Evolutionary conservation across 2,888 invertebrate species (phyloP).

Genomic region (Heliconius ismenius): DNA sequence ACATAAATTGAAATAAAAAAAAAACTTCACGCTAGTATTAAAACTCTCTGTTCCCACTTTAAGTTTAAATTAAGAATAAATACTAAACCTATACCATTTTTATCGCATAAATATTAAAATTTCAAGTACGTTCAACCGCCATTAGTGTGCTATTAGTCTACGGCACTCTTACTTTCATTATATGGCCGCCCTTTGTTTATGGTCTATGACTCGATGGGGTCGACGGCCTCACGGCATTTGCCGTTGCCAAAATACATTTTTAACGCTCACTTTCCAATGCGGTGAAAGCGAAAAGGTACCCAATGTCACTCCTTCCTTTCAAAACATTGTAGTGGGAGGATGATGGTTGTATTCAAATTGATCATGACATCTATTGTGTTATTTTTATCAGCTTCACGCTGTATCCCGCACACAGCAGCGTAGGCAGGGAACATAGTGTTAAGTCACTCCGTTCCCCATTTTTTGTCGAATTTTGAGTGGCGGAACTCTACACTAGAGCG

Average conservation of each 20-base stretch:
- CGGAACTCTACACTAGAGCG: no score
- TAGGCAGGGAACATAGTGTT: no score
- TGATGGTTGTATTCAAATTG: constrained; percentile 61
- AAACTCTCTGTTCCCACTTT: no score
- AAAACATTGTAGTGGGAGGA: constrained; percentile 77
- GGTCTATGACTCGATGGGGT: constrained; percentile 69
- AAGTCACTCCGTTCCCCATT: no score
- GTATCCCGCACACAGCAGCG: no score
- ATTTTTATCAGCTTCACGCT: no score
- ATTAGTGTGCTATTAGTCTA: constrained; percentile 3
- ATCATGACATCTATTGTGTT: constrained; percentile 60
- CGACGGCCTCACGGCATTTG: constrained; percentile 72
- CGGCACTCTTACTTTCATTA: constrained; percentile 75
- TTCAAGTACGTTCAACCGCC: constrained; percentile 1
- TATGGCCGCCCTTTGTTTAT: constrained; percentile 75
- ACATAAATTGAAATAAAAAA: no score
- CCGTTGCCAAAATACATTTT: constrained; percentile 80
- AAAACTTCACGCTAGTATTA: not conserved
- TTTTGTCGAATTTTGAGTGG: no score
- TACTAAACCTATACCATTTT: not conserved
- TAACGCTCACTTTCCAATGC: constrained; percentile 82
- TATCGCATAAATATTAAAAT: not conserved
- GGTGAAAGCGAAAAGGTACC: constrained; percentile 81
- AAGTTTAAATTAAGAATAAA: no score
- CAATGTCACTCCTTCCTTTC: constrained; percentile 80